Base-by-base conservation (phyloP, 2,113 vertebrate species). In the Caracal caracal region DNA sequence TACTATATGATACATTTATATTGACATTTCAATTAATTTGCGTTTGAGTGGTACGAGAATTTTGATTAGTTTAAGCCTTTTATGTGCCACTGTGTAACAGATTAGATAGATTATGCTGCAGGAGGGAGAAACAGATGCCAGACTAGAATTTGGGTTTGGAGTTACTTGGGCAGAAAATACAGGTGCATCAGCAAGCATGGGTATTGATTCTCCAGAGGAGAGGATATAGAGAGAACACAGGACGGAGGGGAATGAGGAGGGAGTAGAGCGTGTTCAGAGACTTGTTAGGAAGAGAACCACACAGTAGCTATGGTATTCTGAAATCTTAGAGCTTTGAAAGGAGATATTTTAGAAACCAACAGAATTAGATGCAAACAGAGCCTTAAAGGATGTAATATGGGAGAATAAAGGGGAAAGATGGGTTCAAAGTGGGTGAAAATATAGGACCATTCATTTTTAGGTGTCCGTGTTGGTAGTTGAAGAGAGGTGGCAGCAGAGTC, bases 61-160 rank as follows among this genome's bases (percentile, higher is more conserved):
- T 87, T 92, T 83, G 70, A 59, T 88, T 84, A 53, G 1, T n/a
- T 56, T 49, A 93, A 81, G 49, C 26, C 47, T 91, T 85, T 89
- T 66, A 5, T 82, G 30, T 83, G 40, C 82, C 28, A 76, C 75
- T 15, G 3, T n/a, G 7, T 93, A 88, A 93, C 61, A 87, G 26
- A 53, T 53, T 82, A 86, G 78, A 35, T 82, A 86, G 78, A 35
- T 93, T 51, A 30, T 95, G 26, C 30, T 90, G 30, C 81, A 68
- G 47, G 33, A 94, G 75, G 19, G 63, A 89, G 37, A 94, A 92
- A 63, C 56, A 76, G 68, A 95, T 91, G 56, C 73, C 24, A 56
- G 40, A 59, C 63, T 56, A 43, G 76, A 84, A 76, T 15, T 61
- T 79, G 87, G 73, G 68, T 47, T 65, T n/a, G 63, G 51, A 93